phyloP scores from a whole-genome alignment of 2,888 invertebrate genomes.

The Shargacucullia verbasci region DNA sequence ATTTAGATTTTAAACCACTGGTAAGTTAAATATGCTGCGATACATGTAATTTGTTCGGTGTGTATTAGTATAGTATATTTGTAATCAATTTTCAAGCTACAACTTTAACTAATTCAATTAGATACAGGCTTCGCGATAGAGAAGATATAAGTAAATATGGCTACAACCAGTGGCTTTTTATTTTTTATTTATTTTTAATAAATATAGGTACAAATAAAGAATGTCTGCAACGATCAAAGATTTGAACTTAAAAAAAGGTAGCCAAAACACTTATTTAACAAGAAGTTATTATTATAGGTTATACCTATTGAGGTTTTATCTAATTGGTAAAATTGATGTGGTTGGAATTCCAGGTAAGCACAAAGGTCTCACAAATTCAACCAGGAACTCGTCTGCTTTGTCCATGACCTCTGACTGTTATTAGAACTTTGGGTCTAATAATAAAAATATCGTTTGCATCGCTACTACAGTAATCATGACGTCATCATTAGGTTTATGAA shows the following conservation, averaged over 20 bases:
- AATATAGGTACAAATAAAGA: too few relatives aligned
- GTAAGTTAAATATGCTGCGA: conserved; percentile 7
- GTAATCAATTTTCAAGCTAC: conserved; percentile 52
- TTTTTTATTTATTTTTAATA: neutral
- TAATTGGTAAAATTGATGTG: neutral
- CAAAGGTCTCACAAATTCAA: conserved; percentile 8
- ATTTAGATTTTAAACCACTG: neutral
- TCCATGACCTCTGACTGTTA: neutral
- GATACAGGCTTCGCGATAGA: conserved; percentile 24
- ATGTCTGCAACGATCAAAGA: too few relatives aligned
- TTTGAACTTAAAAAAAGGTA: too few relatives aligned
- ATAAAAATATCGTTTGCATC: neutral
- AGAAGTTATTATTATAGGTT: too few relatives aligned
- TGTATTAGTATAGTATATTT: conserved; percentile 38
- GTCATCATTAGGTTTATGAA: conserved; percentile 6
- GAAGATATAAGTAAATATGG: conserved; percentile 29
- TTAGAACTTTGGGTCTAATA: neutral
- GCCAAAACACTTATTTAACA: too few relatives aligned
- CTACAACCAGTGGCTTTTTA: neutral
- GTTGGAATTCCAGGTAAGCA: conserved; percentile 16
- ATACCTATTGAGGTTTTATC: too few relatives aligned
- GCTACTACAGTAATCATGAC: conserved; percentile 9
- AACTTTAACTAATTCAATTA: conserved; percentile 48
- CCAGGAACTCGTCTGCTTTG: conserved; percentile 1
- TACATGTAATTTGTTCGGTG: conserved; percentile 36